Conservation (phyloP, 2,797 vertebrate species). For the Lycodopsis pacificus region DNA sequence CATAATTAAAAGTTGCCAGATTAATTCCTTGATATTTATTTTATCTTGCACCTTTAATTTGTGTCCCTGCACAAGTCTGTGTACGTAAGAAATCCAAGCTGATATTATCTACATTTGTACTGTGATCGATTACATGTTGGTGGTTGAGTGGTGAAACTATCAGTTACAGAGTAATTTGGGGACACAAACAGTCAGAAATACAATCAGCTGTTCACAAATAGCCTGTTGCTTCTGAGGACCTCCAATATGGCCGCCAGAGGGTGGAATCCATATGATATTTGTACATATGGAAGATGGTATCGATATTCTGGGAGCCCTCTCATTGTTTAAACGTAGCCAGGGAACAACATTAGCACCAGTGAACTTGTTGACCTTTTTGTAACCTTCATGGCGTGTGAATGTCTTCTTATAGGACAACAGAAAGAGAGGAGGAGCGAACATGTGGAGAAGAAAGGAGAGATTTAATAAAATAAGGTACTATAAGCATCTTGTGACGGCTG, state of each 20-base stretch:
- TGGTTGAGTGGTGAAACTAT: neutral
- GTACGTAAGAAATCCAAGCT: neutral
- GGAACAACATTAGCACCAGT: conserved; percentile 27
- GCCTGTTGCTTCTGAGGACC: neutral
- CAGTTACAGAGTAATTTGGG: neutral
- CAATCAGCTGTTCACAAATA: neutral
- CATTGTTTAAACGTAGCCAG: conserved; percentile 33
- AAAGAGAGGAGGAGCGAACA: neutral
- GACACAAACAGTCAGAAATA: neutral
- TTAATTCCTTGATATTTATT: conserved; percentile 1
- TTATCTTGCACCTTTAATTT: neutral
- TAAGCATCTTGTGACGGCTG: conserved; percentile 29
- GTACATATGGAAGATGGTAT: conserved; percentile 13
- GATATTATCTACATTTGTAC: neutral
- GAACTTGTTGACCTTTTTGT: conserved; percentile 18
- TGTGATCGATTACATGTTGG: neutral
- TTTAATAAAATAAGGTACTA: conserved; percentile 44
- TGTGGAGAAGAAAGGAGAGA: neutral
- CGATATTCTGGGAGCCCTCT: conserved; percentile 23
- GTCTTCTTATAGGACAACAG: neutral
- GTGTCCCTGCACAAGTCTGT: neutral
- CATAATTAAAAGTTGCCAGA: neutral
- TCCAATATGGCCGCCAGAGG: neutral
- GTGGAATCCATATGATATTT: neutral
- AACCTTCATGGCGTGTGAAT: conserved; percentile 34